A percentile compares a stretch with the other conserved stretches of the same genome.
Evolutionary conservation across 2,113 vertebrate species (phyloP).

Genomic region (Myrmecobius fasciatus): DNA sequence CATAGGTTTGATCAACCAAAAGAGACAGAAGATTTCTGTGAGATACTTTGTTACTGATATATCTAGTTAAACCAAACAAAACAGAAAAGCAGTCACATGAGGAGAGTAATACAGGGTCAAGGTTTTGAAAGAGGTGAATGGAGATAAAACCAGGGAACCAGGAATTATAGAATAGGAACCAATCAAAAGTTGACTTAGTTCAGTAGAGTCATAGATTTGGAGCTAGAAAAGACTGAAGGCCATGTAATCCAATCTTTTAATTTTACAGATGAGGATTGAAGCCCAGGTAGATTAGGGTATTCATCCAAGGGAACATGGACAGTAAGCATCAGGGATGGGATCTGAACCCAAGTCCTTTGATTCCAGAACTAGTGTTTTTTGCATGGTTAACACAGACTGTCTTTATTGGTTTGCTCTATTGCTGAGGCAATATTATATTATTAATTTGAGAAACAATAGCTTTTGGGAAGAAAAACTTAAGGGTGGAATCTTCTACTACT

Average conservation of each 20-base stretch:
- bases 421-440: not conserved
- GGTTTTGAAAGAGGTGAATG: not conserved
- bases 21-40: not conserved
- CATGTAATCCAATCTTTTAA: not conserved
- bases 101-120: not conserved
- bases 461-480: slow-evolving; percentile 12
- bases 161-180: not conserved
- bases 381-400: not conserved
- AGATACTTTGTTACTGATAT: slow-evolving; percentile 5
- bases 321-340: not conserved
- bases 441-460: not conserved
- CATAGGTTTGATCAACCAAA: not conserved
- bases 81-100: not conserved
- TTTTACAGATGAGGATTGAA: not conserved
- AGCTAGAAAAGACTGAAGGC: not conserved
- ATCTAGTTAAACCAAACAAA: not conserved
- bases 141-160: not conserved
- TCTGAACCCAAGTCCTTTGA: not conserved
- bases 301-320: not conserved
- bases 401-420: not conserved
- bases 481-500: slow-evolving; percentile 6
- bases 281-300: not conserved
- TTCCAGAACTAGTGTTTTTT: not conserved
- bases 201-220: not conserved
- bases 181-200: not conserved